A percentile compares a stretch with the other conserved stretches of the same genome.
phyloP scores from a whole-genome alignment of 2,888 invertebrate species.

The Lasioglossum pauxillum region DNA sequence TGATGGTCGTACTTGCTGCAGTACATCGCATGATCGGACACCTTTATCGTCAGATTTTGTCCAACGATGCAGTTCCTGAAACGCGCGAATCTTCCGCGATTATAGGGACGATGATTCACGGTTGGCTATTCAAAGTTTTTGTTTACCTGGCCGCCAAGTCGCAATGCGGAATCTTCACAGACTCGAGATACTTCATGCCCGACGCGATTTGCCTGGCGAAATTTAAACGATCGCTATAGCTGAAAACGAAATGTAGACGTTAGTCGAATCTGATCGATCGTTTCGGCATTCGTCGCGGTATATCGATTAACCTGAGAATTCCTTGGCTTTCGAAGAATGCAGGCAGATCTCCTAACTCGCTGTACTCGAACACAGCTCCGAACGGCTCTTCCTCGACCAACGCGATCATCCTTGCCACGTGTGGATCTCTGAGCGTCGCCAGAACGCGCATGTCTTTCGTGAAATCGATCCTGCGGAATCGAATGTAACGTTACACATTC shows the following conservation, averaged over 20 bases:
- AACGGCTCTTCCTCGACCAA: constrained; percentile 94
- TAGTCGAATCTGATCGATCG: background rate
- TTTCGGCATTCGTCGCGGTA: background rate
- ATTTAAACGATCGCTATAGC: constrained; percentile 93
- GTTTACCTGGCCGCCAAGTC: constrained; percentile 93
- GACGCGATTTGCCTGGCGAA: constrained; percentile 95
- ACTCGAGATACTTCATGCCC: constrained; percentile 97
- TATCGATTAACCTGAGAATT: constrained; percentile 15
- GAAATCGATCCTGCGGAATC: constrained; percentile 90
- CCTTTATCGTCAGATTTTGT: constrained; percentile 91
- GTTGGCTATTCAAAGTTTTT: background rate
- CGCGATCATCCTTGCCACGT: constrained; percentile 93
- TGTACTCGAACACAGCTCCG: constrained; percentile 95
- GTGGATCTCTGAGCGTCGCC: constrained; percentile 92
- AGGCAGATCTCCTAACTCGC: constrained; percentile 93
- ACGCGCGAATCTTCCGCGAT: constrained; percentile 57
- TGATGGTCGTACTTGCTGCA: constrained; percentile 92
- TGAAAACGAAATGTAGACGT: constrained; percentile 75
- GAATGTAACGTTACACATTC: background rate
- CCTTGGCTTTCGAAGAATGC: constrained; percentile 86
- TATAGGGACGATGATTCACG: background rate
- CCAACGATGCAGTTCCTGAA: constrained; percentile 94
- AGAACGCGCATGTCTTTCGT: constrained; percentile 94
- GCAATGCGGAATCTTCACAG: constrained; percentile 94
- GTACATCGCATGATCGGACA: constrained; percentile 95